Evolutionary conservation across 2,113 vertebrate genomes (phyloP).

Genomic region (Atlantisia rogersi): DNA sequence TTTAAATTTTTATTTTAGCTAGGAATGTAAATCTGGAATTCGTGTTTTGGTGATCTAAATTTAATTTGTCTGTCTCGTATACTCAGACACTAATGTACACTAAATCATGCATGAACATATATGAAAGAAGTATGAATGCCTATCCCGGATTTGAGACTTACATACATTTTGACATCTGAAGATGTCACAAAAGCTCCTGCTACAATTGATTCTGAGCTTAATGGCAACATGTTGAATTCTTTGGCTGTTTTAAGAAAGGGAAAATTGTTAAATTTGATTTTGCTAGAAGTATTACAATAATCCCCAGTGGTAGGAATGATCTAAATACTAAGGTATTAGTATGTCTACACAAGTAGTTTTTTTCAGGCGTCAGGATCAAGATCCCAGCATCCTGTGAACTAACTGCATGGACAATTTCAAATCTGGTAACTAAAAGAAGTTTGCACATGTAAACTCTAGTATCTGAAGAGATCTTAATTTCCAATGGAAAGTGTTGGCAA

Average conservation of each 20-base stretch:
- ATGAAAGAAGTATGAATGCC: neutral
- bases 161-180: neutral
- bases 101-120: neutral
- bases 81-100: neutral
- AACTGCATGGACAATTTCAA: neutral
- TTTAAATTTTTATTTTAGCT: slow-evolving; percentile 20
- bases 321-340: neutral
- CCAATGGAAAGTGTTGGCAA: fast-evolving
- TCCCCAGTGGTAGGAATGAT: fast-evolving
- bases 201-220: neutral
- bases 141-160: neutral
- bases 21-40: neutral
- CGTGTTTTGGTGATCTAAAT: neutral
- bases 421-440: neutral
- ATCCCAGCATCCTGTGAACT: neutral
- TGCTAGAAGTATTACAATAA: neutral
- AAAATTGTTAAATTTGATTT: neutral
- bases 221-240: neutral
- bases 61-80: neutral
- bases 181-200: neutral
- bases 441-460: neutral
- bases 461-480: neutral
- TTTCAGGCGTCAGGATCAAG: neutral
- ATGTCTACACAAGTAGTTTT: neutral
- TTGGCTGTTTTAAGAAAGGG: neutral